These are phyloP conservation scores for Grantiella picta DNA, from an alignment of 2,113 vertebrate species.

Conservation along the genomic window DNA sequence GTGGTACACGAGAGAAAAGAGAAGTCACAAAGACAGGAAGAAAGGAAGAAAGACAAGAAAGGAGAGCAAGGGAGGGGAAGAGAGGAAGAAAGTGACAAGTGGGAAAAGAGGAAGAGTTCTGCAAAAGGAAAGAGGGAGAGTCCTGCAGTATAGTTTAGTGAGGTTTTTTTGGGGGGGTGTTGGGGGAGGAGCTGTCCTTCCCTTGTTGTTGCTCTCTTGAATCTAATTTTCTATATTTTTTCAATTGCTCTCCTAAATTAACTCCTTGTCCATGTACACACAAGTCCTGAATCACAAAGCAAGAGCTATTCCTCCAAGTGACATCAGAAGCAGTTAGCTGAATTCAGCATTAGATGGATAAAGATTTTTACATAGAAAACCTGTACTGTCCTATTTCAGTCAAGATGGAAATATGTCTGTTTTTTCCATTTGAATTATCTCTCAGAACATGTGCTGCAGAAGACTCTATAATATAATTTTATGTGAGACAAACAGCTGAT, in stretches of 20 bases:
- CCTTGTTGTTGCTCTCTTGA: not conserved
- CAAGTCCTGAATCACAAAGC: not conserved
- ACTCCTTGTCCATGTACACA: not conserved
- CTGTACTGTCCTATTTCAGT: not conserved
- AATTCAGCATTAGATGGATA: not conserved
- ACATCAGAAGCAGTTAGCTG: not conserved
- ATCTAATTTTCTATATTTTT: not conserved
- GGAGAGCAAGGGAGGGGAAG: not conserved
- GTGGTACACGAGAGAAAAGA: no score
- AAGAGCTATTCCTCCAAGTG: not conserved
- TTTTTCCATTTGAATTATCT: not conserved
- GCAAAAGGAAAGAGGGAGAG: not conserved
- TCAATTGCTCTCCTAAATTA: not conserved
- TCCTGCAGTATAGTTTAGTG: not conserved
- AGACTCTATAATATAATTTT: not conserved
- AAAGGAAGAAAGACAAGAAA: not conserved
- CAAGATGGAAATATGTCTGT: not conserved
- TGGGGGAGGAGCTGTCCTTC: not conserved
- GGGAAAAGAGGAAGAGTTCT: not conserved
- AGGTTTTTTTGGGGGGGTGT: accelerated
- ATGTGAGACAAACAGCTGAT: not conserved
- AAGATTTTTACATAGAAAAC: not conserved
- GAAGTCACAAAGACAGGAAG: not conserved
- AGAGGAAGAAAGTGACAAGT: not conserved
- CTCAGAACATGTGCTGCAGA: not conserved